Percentiles rank a stretch among this genome's conserved stretches.
Conservation (phyloP, 2,113 vertebrate species). For the Notechis scutatus region DNA sequence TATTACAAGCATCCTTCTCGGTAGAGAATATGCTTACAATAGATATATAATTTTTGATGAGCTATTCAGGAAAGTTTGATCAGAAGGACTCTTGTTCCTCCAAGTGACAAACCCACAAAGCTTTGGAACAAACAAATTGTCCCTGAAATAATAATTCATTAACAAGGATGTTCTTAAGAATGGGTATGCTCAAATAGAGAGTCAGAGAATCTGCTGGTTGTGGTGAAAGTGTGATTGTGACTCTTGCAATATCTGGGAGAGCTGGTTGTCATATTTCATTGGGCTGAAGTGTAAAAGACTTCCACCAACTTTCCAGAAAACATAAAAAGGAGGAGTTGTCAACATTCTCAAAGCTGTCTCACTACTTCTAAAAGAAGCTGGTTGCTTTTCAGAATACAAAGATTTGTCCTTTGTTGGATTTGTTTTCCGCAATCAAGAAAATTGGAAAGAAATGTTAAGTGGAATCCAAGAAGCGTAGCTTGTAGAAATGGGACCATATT, state of each 20-base stretch:
- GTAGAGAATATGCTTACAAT: not conserved
- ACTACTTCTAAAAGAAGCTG: not conserved
- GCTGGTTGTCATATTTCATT: not conserved
- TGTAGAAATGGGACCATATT: constrained; percentile 30
- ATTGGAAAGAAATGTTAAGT: constrained; percentile 56
- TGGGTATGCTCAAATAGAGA: not conserved
- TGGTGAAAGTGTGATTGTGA: not conserved
- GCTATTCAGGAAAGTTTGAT: not conserved
- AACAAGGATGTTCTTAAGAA: not conserved
- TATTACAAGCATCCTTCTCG: not conserved
- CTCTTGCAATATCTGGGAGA: not conserved
- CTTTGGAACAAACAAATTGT: not conserved
- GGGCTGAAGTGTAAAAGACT: not conserved
- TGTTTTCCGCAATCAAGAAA: constrained; percentile 31
- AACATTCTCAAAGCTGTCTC: constrained; percentile 4
- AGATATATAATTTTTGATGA: not conserved
- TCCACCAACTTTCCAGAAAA: not conserved
- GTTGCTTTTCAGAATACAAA: constrained; percentile 26
- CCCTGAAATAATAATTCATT: not conserved
- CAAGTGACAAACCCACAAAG: not conserved
- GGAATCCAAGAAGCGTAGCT: not conserved
- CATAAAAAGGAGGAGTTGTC: not conserved
- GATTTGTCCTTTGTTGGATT: constrained; percentile 56
- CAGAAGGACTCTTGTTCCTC: not conserved
- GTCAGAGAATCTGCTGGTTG: not conserved